Evolutionary conservation across 2,797 vertebrate genomes (phyloP).

Genomic region (Amphiprion clarkii): DNA sequence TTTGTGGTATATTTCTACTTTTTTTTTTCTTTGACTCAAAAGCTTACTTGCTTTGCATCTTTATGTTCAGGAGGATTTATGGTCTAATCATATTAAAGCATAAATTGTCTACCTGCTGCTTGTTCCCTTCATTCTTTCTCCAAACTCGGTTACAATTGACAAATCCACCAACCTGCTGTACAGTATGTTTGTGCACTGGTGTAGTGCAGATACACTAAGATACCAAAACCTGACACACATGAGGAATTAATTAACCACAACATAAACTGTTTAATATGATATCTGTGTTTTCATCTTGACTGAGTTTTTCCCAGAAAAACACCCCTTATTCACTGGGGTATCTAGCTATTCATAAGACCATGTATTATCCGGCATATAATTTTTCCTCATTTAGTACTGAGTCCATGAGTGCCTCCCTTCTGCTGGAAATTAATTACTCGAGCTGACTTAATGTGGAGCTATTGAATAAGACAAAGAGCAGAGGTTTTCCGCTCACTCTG

Average conservation of each 20-base stretch:
- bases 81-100: conserved; percentile 37
- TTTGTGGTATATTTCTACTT: conserved; percentile 32
- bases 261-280: conserved; percentile 40
- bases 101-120: conserved; percentile 18
- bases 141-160: neutral
- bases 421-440: conserved; percentile 75
- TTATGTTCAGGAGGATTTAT: conserved; percentile 24
- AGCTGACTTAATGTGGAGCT: conserved; percentile 70
- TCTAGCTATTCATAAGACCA: conserved; percentile 51
- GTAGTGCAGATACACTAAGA: conserved; percentile 5
- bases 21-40: conserved; percentile 34
- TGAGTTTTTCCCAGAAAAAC: conserved; percentile 1
- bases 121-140: conserved; percentile 13
- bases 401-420: conserved; percentile 67
- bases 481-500: conserved; percentile 59
- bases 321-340: conserved; percentile 48
- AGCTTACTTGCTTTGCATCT: conserved; percentile 17
- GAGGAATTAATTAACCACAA: conserved; percentile 36
- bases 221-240: conserved; percentile 19
- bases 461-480: conserved; percentile 75
- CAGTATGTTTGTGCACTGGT: neutral
- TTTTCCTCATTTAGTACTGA: conserved; percentile 72
- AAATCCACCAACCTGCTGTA: conserved; percentile 19
- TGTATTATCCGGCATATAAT: conserved; percentile 58
- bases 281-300: conserved; percentile 42